These are phyloP conservation scores for Trachymyrmex septentrionalis DNA, from an alignment of 1,140 invertebrate genomes.

Conservation along the genomic window DNA sequence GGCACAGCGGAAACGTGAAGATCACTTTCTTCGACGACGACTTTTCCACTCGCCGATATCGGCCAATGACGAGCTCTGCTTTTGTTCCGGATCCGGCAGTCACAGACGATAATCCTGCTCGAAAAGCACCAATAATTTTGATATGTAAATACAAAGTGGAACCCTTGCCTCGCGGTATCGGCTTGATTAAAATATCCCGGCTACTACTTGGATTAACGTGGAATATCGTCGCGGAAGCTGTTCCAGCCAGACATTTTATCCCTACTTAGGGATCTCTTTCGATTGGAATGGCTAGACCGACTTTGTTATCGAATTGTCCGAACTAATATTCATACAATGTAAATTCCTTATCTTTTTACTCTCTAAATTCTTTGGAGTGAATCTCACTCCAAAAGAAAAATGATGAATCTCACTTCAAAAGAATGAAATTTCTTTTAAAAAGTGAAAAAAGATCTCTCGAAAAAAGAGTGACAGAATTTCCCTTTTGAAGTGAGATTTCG, in stretches of 20 bases:
- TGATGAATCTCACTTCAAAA: no score
- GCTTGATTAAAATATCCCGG: constrained; percentile 76
- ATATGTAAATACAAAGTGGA: constrained; percentile 78
- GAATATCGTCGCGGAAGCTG: constrained; percentile 58
- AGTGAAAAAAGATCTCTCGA: no score
- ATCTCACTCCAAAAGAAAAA: no score
- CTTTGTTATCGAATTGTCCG: constrained; percentile 65
- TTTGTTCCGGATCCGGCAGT: constrained; percentile 64
- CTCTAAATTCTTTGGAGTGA: no score
- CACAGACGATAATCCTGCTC: constrained; percentile 66
- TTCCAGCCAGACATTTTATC: constrained; percentile 74
- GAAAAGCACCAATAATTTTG: constrained; percentile 76
- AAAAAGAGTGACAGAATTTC: no score
- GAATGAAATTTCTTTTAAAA: no score
- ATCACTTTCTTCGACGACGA: constrained; percentile 60
- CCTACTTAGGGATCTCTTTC: constrained; percentile 58
- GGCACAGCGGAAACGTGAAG: constrained; percentile 62
- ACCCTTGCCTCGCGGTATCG: constrained; percentile 72
- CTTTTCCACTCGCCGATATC: constrained; percentile 50
- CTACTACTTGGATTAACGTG: constrained; percentile 70
- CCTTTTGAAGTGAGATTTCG: no score
- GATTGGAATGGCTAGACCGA: constrained; percentile 28
- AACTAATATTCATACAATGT: neutral
- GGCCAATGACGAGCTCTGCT: constrained; percentile 38
- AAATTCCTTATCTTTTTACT: neutral